Percentiles rank a stretch among this genome's conserved stretches.
Evolutionary conservation across 2,888 invertebrate species (phyloP).

Genomic region (Athalia rosae): DNA sequence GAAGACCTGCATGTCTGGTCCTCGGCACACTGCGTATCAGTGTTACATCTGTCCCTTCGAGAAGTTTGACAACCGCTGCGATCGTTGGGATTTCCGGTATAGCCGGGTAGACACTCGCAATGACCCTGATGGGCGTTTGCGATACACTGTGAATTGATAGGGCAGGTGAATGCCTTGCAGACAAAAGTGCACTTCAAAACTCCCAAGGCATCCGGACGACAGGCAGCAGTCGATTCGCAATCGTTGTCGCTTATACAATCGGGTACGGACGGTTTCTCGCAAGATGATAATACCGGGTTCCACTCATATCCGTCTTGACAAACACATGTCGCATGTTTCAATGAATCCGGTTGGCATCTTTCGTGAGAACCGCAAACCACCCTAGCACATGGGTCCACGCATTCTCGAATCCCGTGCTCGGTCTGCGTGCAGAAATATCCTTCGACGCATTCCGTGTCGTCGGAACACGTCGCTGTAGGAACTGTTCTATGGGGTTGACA

Average conservation of each 20-base stretch:
- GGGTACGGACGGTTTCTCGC: constrained; percentile 91
- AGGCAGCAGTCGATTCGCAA: constrained; percentile 83
- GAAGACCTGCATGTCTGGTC: constrained; percentile 84
- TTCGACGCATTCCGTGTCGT: constrained; percentile 83
- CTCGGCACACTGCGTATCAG: constrained; percentile 89
- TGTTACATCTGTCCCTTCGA: constrained; percentile 84
- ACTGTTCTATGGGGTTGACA: constrained; percentile 83
- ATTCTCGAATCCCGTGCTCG: constrained; percentile 80
- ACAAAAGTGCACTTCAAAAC: constrained; percentile 88
- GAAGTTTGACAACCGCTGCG: constrained; percentile 88
- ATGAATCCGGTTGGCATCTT: constrained; percentile 81
- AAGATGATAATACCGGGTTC: constrained; percentile 87
- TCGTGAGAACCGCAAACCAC: constrained; percentile 90
- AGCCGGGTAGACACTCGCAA: constrained; percentile 90
- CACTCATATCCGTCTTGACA: constrained; percentile 87
- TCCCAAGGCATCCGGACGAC: constrained; percentile 88
- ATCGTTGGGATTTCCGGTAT: constrained; percentile 92
- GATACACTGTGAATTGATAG: constrained; percentile 87
- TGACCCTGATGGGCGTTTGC: constrained; percentile 83
- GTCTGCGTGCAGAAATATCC: constrained; percentile 81
- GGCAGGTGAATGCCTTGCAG: constrained; percentile 89
- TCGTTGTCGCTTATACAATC: constrained; percentile 84
- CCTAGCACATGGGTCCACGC: constrained; percentile 86
- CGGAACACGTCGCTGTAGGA: constrained; percentile 78
- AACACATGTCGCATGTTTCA: constrained; percentile 84